Evolutionary conservation across 2,797 vertebrate genomes (phyloP).

Genomic region (Sylvia borin): DNA sequence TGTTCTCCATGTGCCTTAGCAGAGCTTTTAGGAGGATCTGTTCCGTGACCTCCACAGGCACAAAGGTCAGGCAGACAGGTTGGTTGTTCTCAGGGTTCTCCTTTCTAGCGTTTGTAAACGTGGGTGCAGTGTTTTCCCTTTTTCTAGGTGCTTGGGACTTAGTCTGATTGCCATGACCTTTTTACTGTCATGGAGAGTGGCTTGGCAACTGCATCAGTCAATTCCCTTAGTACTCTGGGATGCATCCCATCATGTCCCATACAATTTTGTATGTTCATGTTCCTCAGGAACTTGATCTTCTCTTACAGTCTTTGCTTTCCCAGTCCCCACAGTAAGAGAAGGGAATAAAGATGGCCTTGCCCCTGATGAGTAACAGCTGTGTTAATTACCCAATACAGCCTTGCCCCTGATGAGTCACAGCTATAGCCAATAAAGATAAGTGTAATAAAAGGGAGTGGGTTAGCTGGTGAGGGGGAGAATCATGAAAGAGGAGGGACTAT

Average conservation of each 20-base stretch:
- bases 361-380: not conserved
- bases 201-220: not conserved
- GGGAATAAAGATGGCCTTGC: not conserved
- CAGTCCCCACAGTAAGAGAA: not conserved
- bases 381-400: not conserved
- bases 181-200: not conserved
- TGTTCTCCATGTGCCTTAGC: not conserved
- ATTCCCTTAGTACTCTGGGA: not conserved
- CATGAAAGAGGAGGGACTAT: too few species aligned
- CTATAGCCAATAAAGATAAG: not conserved
- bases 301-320: not conserved
- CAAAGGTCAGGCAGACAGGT: not conserved
- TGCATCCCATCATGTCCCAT: fast-evolving
- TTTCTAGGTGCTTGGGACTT: not conserved
- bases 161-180: not conserved
- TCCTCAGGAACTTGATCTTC: not conserved
- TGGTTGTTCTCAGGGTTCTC: not conserved
- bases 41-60: not conserved
- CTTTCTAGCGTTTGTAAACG: fast-evolving
- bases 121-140: not conserved
- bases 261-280: not conserved
- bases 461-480: not conserved
- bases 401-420: not conserved
- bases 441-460: not conserved
- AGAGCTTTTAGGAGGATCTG: not conserved